Percentiles rank a stretch among this genome's conserved stretches.
Conservation (phyloP, 2,888 invertebrate species). For the Heliconius charithonia region DNA sequence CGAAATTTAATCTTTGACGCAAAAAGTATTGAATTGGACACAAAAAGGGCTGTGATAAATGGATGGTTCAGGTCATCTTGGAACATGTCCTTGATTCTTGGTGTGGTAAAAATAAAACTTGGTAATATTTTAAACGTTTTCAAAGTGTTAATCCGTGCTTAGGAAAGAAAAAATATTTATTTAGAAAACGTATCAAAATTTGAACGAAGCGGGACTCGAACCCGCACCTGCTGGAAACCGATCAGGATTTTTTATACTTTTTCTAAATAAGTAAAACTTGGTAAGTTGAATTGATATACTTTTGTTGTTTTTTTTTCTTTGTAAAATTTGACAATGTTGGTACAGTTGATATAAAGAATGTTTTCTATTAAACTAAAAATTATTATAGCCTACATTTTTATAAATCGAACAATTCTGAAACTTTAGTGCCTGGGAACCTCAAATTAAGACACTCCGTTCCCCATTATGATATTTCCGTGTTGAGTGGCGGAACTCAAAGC, state of each 20-base stretch:
- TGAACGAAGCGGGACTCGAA: no score
- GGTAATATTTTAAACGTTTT: no score
- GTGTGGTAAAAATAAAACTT: constrained; percentile 33
- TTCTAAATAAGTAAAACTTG: background rate
- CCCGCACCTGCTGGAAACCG: no score
- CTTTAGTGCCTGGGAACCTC: no score
- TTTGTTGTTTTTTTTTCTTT: background rate
- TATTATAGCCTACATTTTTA: background rate
- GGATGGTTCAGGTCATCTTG: constrained; percentile 65
- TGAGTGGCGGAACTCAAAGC: no score
- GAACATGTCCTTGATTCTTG: constrained; percentile 40
- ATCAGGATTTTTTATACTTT: no score
- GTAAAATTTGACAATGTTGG: background rate
- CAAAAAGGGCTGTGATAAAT: constrained; percentile 80
- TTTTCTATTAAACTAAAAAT: background rate
- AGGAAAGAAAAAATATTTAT: no score
- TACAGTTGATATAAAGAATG: background rate
- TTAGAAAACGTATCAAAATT: no score
- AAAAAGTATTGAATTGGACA: constrained; percentile 80
- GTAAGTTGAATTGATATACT: background rate
- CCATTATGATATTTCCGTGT: no score
- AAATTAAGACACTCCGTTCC: no score
- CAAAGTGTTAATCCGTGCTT: no score
- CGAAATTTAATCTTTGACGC: constrained; percentile 81
- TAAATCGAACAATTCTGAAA: no score